Evolutionary conservation across 2,888 invertebrate species (phyloP), one percentile per base, ranked within the genome.

Genomic region (Pammene fasciana): DNA sequence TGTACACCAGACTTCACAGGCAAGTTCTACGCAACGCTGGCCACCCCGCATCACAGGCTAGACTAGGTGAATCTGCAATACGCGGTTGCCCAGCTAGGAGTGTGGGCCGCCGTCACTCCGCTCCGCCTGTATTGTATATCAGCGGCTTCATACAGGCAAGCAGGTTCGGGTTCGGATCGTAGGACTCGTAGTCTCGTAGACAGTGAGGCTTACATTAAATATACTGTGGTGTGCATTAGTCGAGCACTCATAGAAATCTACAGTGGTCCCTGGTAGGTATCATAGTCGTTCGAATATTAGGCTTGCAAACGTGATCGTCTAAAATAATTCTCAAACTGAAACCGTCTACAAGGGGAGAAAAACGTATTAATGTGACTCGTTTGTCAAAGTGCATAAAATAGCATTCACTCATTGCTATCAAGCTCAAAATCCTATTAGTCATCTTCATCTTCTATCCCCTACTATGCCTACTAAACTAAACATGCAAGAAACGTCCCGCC

Each of bases 31-130:
- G 87, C 43, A 91, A 86, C 79, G 88, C 82, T 48, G 88, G 89
- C 73, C 85, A 88, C 74, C 88, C 90, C 16, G 87, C 86, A 38
- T 76, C 81, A 34, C 75, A 82, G 64, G 74, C 78, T 46, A 84
- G 86, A 50, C 78, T 89, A 90, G 5, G 76, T 87, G 41, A 82
- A 75, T 54, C 77, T 84, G 59, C 79, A 91, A 67, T 92, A 92
- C 70, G 72, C 76, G 0, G 89, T 92, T 48, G 92, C 92, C 2
- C 92, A 91, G 16, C 79, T 91, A 0, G 88, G 82, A 0, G 75
- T 91, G 0, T 91, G 89, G 86, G 85, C 88, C 5, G 92, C 91
- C 38, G 89, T 92, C 90, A 80, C n/a, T 50, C 7, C 36, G 14
- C 7, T 55, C 36, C 13, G 9, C 10, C 8, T n/a, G n/a, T n/a